Conservation (phyloP, 1,140 invertebrate species). For the Sycophila sp. region DNA sequence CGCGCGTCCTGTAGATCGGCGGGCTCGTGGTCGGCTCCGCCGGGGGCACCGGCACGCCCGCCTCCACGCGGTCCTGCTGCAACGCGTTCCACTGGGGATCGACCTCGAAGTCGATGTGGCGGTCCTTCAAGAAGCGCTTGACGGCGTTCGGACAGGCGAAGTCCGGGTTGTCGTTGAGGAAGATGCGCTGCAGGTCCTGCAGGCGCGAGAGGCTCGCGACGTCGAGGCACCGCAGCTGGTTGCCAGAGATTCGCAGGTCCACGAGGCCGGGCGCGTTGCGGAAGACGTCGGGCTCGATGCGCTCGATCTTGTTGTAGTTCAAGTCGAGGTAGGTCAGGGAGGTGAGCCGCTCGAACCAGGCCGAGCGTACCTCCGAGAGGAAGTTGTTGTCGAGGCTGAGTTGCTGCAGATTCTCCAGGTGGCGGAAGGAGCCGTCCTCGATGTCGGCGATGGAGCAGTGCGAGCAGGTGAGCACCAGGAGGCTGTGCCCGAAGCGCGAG, state of each 20-base stretch:
- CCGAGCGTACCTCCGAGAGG: slow-evolving; percentile 44
- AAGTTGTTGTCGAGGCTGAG: slow-evolving; percentile 56
- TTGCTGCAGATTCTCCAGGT: slow-evolving; percentile 53
- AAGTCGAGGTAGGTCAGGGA: slow-evolving; percentile 59
- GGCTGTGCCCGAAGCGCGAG: slow-evolving; percentile 51
- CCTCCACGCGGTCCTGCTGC: slow-evolving; percentile 40
- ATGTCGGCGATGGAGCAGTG: slow-evolving; percentile 56
- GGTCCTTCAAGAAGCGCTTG: slow-evolving; percentile 45
- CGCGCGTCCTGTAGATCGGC: neutral
- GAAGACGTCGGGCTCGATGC: slow-evolving; percentile 55
- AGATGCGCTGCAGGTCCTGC: slow-evolving; percentile 51
- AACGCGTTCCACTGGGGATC: slow-evolving; percentile 52
- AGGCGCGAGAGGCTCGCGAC: slow-evolving; percentile 48
- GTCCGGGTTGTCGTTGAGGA: slow-evolving; percentile 54
- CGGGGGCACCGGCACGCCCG: neutral
- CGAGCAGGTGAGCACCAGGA: slow-evolving; percentile 55
- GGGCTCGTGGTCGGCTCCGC: slow-evolving; percentile 14
- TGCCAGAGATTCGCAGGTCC: slow-evolving; percentile 60
- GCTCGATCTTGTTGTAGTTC: slow-evolving; percentile 57
- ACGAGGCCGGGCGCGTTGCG: slow-evolving; percentile 48
- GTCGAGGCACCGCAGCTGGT: slow-evolving; percentile 56
- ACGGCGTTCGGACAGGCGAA: slow-evolving; percentile 59
- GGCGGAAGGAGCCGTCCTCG: slow-evolving; percentile 51
- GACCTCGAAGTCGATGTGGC: slow-evolving; percentile 46
- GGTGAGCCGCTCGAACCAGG: slow-evolving; percentile 53